phyloP scores from a whole-genome alignment of 2,888 invertebrate species.

The Melitaea athalia region DNA sequence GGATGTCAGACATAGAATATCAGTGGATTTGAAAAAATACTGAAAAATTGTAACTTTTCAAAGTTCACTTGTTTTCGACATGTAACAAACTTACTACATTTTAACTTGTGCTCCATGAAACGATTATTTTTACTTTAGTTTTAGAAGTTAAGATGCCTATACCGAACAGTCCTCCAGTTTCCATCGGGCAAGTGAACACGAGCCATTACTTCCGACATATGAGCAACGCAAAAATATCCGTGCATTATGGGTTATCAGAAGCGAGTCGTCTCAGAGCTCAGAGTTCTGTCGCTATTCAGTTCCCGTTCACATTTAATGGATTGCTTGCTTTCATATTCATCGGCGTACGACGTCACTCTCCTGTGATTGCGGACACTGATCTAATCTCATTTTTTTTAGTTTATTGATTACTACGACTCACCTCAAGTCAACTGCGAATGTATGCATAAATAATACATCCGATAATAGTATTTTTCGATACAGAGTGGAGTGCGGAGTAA shows the following conservation, averaged over 20 bases:
- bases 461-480: constrained; percentile 71
- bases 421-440: neutral
- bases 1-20: constrained; percentile 50
- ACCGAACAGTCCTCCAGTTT: constrained; percentile 49
- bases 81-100: neutral
- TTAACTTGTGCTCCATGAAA: neutral
- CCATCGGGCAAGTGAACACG: constrained; percentile 53
- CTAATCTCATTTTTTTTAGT: constrained; percentile 14
- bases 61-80: neutral
- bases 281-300: constrained; percentile 61
- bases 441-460: constrained; percentile 52
- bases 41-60: neutral
- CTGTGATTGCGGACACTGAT: constrained; percentile 59
- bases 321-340: constrained; percentile 81
- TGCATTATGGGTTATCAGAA: constrained; percentile 81
- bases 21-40: neutral
- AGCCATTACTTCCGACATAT: constrained; percentile 82
- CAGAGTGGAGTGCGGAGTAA: constrained; percentile 63
- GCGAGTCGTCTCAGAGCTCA: constrained; percentile 68
- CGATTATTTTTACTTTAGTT: neutral
- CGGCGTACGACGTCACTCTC: constrained; percentile 61
- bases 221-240: constrained; percentile 82
- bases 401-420: constrained; percentile 6
- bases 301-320: constrained; percentile 75
- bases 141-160: neutral